Evolutionary conservation across 2,113 vertebrate species (phyloP).

Genomic region (Lucifuga dentata): DNA sequence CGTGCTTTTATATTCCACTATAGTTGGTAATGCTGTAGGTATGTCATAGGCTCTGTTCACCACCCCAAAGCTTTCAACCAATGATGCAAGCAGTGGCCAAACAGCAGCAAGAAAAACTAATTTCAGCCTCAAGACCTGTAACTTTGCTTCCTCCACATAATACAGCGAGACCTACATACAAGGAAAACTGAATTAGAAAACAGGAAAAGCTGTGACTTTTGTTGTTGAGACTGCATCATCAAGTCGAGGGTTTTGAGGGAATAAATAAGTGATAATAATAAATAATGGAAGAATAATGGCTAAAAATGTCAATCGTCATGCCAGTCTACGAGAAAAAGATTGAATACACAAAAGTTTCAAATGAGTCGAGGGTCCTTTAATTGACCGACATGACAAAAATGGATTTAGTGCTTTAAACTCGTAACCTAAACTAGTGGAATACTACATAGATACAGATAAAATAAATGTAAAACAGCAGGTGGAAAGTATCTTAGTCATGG

Average conservation of each 20-base stretch:
- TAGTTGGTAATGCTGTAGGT: slow-evolving; percentile 31
- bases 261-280: neutral
- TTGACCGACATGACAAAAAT: no score
- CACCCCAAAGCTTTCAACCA: slow-evolving; percentile 33
- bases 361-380: no score
- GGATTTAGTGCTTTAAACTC: no score
- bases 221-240: neutral
- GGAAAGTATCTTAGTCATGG: no score
- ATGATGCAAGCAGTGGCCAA: slow-evolving; percentile 66
- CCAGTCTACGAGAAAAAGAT: neutral
- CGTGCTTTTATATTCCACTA: slow-evolving; percentile 31
- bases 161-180: slow-evolving; percentile 5
- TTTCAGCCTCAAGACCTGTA: slow-evolving; percentile 26
- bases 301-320: no score
- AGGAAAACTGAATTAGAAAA: neutral
- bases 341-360: neutral
- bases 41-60: slow-evolving; percentile 21
- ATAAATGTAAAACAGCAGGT: no score
- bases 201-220: neutral
- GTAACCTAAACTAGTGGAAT: no score
- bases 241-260: neutral
- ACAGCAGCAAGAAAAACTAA: slow-evolving; percentile 48
- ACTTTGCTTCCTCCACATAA: slow-evolving; percentile 35
- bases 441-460: no score
- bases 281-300: no score